Evolutionary conservation across 2,113 vertebrate genomes (phyloP).

Genomic region (Thomomys bottae): DNA sequence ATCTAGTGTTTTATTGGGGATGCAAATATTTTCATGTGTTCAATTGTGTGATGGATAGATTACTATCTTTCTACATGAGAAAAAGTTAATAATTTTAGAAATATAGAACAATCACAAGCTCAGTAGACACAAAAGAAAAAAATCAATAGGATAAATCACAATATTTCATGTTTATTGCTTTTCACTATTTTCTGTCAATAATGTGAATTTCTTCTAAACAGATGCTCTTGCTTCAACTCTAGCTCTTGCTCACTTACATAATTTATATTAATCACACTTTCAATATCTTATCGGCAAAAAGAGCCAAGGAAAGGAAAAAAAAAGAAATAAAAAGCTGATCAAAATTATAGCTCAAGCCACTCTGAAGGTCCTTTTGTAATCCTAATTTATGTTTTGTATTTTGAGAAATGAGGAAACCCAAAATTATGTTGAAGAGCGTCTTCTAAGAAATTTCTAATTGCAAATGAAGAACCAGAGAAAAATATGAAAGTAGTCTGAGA

Average conservation of each 20-base stretch:
- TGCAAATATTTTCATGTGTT: slow-evolving; percentile 37
- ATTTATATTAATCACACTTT: slow-evolving; percentile 59
- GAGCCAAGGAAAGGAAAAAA: slow-evolving; percentile 14
- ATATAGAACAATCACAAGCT: slow-evolving; percentile 10
- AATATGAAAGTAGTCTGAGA: neutral
- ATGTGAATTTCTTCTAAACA: slow-evolving; percentile 65
- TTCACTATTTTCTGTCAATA: slow-evolving; percentile 64
- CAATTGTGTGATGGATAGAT: neutral
- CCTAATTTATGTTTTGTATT: slow-evolving; percentile 42
- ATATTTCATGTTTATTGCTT: slow-evolving; percentile 46
- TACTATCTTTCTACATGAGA: slow-evolving; percentile 20
- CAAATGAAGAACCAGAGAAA: slow-evolving; percentile 10
- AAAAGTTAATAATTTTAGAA: slow-evolving; percentile 43
- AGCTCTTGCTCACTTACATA: slow-evolving; percentile 29
- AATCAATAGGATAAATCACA: slow-evolving; percentile 56
- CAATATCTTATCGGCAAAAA: slow-evolving; percentile 61
- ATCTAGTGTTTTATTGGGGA: slow-evolving; percentile 37
- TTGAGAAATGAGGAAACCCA: neutral
- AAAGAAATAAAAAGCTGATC: neutral
- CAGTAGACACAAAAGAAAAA: slow-evolving; percentile 55
- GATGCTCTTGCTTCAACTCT: slow-evolving; percentile 25
- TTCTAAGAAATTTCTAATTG: slow-evolving; percentile 1
- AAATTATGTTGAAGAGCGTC: neutral
- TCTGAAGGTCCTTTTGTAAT: slow-evolving; percentile 45
- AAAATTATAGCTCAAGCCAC: slow-evolving; percentile 13